Evolutionary conservation across 2,113 vertebrate species (phyloP).

Genomic region (Pygoscelis antarcticus): DNA sequence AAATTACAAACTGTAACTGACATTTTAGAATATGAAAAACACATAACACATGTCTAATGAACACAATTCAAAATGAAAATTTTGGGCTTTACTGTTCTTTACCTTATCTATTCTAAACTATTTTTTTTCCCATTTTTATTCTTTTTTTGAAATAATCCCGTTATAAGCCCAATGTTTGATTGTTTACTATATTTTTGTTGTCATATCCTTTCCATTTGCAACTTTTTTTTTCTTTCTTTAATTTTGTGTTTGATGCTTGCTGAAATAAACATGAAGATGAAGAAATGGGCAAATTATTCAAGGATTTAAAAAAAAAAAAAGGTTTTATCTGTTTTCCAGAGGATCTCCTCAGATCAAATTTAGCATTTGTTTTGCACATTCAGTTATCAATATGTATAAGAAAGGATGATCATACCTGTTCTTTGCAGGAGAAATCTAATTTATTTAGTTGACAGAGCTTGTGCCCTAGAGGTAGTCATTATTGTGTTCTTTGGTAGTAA

Average conservation of each 20-base stretch:
- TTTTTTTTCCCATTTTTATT: background rate
- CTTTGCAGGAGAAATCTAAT: background rate
- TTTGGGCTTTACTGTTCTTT: background rate
- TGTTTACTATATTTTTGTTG: background rate
- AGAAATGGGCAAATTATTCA: background rate
- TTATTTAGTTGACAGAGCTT: background rate
- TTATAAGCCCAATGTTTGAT: background rate
- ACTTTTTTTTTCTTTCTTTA: background rate
- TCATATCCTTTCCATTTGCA: background rate
- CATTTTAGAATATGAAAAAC: background rate
- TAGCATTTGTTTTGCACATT: background rate
- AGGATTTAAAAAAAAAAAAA: background rate
- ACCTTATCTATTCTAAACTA: background rate
- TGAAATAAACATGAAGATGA: background rate
- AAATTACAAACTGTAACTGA: background rate
- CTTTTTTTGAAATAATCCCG: fast-evolving
- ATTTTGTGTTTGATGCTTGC: background rate
- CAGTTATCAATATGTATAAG: background rate
- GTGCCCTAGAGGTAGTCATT: background rate
- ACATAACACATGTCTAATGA: background rate
- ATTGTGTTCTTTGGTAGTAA: background rate
- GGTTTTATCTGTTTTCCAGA: background rate
- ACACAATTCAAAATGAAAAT: background rate
- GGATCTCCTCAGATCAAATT: background rate
- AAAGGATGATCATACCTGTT: background rate